Percentiles rank a stretch among this genome's conserved stretches.
Evolutionary conservation across 2,113 vertebrate genomes (phyloP).

Genomic region (Eira barbara): DNA sequence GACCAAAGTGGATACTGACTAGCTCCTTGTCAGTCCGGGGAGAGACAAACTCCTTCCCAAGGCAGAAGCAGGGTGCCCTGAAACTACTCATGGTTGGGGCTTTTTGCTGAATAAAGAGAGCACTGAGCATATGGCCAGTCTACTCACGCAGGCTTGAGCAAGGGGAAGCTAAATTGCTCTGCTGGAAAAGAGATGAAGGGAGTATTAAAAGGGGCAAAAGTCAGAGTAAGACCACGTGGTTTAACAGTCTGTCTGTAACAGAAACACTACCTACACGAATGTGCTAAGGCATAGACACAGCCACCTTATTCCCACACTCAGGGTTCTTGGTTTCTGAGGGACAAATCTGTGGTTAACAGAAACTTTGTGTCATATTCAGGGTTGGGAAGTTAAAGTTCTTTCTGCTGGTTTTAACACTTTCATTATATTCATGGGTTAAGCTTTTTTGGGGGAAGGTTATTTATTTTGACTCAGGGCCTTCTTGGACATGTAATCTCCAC

Average conservation of each 20-base stretch:
- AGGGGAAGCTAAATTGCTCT: background rate
- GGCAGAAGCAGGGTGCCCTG: background rate
- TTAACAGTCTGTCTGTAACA: background rate
- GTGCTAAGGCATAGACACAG: rapidly evolving
- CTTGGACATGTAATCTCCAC: background rate
- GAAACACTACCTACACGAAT: background rate
- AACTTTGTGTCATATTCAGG: background rate
- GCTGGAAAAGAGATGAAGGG: background rate
- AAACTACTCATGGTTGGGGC: background rate
- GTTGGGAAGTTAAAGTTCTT: background rate
- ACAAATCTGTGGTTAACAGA: background rate
- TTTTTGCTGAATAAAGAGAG: background rate
- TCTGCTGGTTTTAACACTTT: background rate
- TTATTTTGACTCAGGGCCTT: background rate
- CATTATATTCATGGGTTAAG: background rate
- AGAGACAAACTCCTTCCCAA: background rate
- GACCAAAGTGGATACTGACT: background rate
- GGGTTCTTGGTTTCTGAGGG: background rate
- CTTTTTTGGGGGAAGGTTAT: background rate
- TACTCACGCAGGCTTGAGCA: background rate
- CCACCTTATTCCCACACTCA: background rate
- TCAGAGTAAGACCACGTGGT: background rate
- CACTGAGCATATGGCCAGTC: background rate
- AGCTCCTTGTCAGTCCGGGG: background rate
- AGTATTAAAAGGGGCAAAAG: background rate